phyloP scores from a whole-genome alignment of 2,888 invertebrate species.

The Arctia plantaginis region DNA sequence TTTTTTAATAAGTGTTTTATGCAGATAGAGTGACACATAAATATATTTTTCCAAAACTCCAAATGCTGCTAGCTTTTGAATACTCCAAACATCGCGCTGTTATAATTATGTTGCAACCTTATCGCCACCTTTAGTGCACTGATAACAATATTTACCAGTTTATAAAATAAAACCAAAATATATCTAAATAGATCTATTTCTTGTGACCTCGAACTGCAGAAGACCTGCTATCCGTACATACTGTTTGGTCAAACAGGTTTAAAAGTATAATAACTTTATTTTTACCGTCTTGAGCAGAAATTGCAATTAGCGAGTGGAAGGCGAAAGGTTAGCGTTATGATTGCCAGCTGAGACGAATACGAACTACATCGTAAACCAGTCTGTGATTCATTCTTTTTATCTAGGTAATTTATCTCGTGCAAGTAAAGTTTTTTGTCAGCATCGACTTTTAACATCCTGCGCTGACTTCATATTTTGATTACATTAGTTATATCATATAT shows the following conservation, averaged over 20 bases:
- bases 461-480: slow-evolving; percentile 14
- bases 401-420: slow-evolving; percentile 16
- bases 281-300: slow-evolving; percentile 59
- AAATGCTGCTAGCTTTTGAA: too few relatives aligned
- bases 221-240: not conserved
- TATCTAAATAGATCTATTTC: too few relatives aligned
- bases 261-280: slow-evolving; percentile 29
- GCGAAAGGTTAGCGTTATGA: slow-evolving; percentile 39
- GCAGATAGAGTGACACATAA: too few relatives aligned
- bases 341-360: slow-evolving; percentile 22
- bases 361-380: slow-evolving; percentile 10
- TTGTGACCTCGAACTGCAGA: not conserved
- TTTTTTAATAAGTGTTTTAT: too few relatives aligned
- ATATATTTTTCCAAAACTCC: too few relatives aligned
- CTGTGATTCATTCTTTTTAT: slow-evolving; percentile 8
- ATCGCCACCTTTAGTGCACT: too few relatives aligned
- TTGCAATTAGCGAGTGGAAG: slow-evolving; percentile 58
- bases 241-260: slow-evolving; percentile 21
- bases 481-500: not conserved
- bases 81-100: too few relatives aligned
- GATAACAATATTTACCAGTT: too few relatives aligned
- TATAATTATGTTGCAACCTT: too few relatives aligned
- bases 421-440: slow-evolving; percentile 11
- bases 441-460: slow-evolving; percentile 7
- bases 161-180: too few relatives aligned